Evolutionary conservation across 2,797 vertebrate genomes (phyloP), one percentile per base, ranked within the genome.

Genomic region (Mus caroli): DNA sequence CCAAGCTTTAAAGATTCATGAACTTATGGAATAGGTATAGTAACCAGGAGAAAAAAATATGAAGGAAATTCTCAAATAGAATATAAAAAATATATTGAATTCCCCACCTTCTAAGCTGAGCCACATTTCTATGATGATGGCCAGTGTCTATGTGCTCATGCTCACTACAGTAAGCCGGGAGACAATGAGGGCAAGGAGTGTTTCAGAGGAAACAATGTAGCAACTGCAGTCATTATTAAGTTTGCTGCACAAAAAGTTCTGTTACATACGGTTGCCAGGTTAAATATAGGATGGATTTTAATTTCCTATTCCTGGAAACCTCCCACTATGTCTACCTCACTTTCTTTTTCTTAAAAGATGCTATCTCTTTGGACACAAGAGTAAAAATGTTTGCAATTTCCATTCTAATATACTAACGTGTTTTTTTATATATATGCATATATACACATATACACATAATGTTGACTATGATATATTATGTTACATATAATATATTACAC

Each of bases 241-340:
- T 89, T 80, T 79, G 26, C 56, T 54, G 86, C 69, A 50, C 19
- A 82, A 64, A 88, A 91, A 94, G 9, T 31, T 84, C 46, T 77
- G 43, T 31, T 83, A 26, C 40, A 31, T 67, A 14, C 2, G 11
- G 24, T 10, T 93, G 71, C 60, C 83, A 91, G 12, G 67, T 83
- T 83, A 88, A 86, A 89, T 37, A 94, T 2, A 52, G 64, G 71
- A 50, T 20, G 1, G 10, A 60, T 37, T 92, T 90, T 80, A 82
- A 67, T 94, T 94, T 91, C 50, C 58, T 85, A 46, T 87, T 56
- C 22, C 71, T 93, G 85, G 84, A 15, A 77, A 60, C 20, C 2
- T 3, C 50, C 71, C 22, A 54, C 12, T 40, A n/a, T 8, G 37
- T 11, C n/a, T 15, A 73, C 12, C 14, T 24, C 34, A 95, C 80